Evolutionary conservation across 2,888 invertebrate genomes (phyloP).

Genomic region (Tachina grossa): DNA sequence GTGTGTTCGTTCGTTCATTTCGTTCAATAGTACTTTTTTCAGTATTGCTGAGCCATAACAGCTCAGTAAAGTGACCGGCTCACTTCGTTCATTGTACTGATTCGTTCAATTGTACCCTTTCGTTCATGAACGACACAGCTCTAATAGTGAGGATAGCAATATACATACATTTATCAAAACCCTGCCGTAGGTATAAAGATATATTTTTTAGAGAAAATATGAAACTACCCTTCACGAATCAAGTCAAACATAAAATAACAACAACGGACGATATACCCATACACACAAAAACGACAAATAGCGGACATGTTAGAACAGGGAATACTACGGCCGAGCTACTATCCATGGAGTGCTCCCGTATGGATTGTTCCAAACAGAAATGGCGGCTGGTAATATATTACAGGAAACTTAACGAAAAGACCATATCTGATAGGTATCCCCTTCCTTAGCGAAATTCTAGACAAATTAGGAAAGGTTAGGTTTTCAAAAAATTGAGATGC

Average conservation of each 20-base stretch:
- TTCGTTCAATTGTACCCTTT: too few species aligned
- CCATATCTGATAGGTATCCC: neutral
- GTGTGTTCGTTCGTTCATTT: too few species aligned
- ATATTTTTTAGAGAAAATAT: slow-evolving; percentile 4
- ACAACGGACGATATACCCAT: slow-evolving; percentile 49
- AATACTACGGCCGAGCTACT: neutral
- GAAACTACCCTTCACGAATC: slow-evolving; percentile 17
- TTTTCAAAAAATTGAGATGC: neutral
- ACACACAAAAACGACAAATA: too few species aligned
- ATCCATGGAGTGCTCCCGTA: neutral
- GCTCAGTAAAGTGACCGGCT: too few species aligned
- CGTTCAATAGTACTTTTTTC: too few species aligned
- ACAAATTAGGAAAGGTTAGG: neutral
- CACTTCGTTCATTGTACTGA: too few species aligned
- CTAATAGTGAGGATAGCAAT: neutral
- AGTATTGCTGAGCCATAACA: too few species aligned
- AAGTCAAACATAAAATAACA: neutral
- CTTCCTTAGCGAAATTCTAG: neutral
- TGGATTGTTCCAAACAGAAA: neutral
- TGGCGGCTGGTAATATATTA: neutral
- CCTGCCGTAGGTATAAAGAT: slow-evolving; percentile 32
- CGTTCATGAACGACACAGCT: too few species aligned
- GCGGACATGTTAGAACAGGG: neutral
- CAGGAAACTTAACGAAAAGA: neutral
- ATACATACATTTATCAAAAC: slow-evolving; percentile 6